A percentile compares a stretch with the other conserved stretches of the same genome.
Conservation (phyloP, 2,888 invertebrate genomes). For the Marronus borbonicus region DNA sequence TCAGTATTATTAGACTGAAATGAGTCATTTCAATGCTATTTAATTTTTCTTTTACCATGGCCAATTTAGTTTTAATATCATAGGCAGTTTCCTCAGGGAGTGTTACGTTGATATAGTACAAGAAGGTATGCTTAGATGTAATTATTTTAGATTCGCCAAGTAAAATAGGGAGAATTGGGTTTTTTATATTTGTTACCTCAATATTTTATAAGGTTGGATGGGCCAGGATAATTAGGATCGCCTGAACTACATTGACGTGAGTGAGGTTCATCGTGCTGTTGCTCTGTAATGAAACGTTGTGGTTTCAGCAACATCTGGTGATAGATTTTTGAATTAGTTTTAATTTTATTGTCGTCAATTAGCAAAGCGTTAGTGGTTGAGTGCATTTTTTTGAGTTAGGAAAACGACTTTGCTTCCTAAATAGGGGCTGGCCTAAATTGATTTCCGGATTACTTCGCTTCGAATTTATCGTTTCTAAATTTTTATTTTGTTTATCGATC, state of each 20-base stretch:
- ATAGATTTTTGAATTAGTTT: constrained; percentile 12
- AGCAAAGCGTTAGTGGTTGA: not conserved
- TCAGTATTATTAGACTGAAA: no score
- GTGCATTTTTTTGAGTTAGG: constrained; percentile 4
- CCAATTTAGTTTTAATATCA: no score
- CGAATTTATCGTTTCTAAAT: constrained; percentile 33
- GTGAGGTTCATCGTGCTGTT: not conserved
- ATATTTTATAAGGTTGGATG: not conserved
- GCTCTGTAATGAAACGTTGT: constrained; percentile 33
- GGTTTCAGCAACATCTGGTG: not conserved
- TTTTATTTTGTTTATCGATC: constrained; percentile 35
- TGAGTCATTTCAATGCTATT: no score
- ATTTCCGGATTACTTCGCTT: constrained; percentile 9
- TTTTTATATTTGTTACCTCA: not conserved
- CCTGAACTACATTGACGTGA: not conserved
- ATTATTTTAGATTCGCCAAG: no score
- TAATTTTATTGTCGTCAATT: constrained; percentile 37
- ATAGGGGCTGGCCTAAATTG: not conserved
- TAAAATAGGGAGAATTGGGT: no score
- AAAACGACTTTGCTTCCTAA: not conserved
- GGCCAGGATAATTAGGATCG: not conserved
- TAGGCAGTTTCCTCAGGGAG: no score
- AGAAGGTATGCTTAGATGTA: no score
- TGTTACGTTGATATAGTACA: no score
- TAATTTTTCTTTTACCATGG: no score